These are phyloP conservation scores for Zapornia atra DNA, from an alignment of 2,113 vertebrate species.

Conservation along the genomic window DNA sequence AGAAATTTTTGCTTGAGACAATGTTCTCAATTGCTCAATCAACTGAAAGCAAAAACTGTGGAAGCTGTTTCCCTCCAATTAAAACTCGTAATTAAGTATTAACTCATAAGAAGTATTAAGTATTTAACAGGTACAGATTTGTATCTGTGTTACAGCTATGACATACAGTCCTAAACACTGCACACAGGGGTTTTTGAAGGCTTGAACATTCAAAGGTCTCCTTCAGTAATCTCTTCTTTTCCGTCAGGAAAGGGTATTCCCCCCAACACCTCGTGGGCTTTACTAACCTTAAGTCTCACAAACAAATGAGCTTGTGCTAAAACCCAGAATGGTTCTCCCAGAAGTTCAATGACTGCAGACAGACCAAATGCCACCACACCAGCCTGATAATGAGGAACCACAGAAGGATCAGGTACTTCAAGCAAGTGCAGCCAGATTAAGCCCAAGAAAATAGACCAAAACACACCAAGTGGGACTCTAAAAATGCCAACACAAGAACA, in stretches of 20 bases:
- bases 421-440: slow-evolving; percentile 90
- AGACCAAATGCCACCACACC: slow-evolving; percentile 89
- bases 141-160: neutral
- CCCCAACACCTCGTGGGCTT: neutral
- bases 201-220: neutral
- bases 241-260: neutral
- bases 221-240: neutral
- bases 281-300: slow-evolving; percentile 88
- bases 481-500: slow-evolving; percentile 9
- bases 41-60: fast-evolving
- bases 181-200: fast-evolving
- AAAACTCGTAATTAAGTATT: neutral
- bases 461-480: slow-evolving; percentile 89
- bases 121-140: neutral
- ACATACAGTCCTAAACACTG: neutral
- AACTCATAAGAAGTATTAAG: no score
- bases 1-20: neutral
- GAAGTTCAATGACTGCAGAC: slow-evolving; percentile 89
- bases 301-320: slow-evolving; percentile 95
- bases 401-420: slow-evolving; percentile 84
- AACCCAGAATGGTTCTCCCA: slow-evolving; percentile 93
- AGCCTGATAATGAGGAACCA: slow-evolving; percentile 85
- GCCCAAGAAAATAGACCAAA: slow-evolving; percentile 85
- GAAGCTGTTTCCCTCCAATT: neutral
- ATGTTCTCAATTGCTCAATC: neutral